Percentiles rank a stretch among this genome's conserved stretches.
phyloP scores from a whole-genome alignment of 2,113 vertebrate species.

The Myrmophylax atrothorax region DNA sequence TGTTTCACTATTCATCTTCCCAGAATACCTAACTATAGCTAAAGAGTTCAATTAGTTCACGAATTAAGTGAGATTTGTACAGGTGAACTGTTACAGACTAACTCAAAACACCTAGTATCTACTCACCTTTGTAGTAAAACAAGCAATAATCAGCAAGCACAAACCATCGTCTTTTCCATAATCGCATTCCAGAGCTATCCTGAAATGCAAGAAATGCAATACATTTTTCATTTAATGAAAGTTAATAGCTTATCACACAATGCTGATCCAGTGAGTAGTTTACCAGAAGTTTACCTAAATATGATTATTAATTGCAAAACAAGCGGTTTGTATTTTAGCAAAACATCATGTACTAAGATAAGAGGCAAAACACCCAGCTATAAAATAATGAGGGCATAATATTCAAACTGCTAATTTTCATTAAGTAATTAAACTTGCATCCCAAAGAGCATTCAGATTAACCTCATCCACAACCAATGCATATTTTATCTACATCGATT shows the following conservation, averaged over 20 bases:
- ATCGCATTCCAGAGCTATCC: constrained; percentile 98
- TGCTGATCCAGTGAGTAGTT: not conserved
- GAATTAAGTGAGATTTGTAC: not conserved
- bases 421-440: not conserved
- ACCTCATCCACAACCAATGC: not conserved
- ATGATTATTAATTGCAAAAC: not conserved
- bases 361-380: not conserved
- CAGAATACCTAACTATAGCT: not conserved
- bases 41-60: not conserved
- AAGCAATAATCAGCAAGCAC: constrained; percentile 97
- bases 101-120: not conserved
- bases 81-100: not conserved
- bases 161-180: constrained; percentile 99
- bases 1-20: not conserved
- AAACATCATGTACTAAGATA: not conserved
- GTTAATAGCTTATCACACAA: not conserved
- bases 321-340: not conserved
- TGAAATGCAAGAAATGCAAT: constrained; percentile 70
- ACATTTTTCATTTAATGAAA: not conserved
- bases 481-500: not conserved
- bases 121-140: constrained; percentile 99
- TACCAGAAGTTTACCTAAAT: not conserved
- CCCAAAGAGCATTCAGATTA: not conserved
- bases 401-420: constrained; percentile 18
- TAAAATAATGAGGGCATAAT: not conserved